A percentile compares a stretch with the other conserved stretches of the same genome.
phyloP scores from a whole-genome alignment of 2,888 invertebrate species.

The Nasonovia ribisnigri region DNA sequence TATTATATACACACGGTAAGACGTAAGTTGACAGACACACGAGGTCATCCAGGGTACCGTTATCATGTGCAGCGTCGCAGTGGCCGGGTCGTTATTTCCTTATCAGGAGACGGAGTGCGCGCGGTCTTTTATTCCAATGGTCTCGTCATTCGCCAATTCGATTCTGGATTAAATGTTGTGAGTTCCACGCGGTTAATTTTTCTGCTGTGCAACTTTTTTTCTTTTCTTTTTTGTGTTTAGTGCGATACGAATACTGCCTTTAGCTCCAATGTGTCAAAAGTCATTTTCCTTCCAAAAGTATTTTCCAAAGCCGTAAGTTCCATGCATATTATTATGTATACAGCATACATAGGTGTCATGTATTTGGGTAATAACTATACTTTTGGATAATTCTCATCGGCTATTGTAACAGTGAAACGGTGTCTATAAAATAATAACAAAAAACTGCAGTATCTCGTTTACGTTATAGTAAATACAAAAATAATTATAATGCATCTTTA shows the following conservation, averaged over 20 bases:
- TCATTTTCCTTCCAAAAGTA: slow-evolving; percentile 9
- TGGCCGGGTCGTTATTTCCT: slow-evolving; percentile 62
- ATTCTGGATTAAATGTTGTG: slow-evolving; percentile 47
- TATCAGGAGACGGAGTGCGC: slow-evolving; percentile 56
- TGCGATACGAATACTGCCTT: not conserved
- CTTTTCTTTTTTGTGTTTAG: not conserved
- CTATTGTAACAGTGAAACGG: not conserved
- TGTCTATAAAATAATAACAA: not conserved
- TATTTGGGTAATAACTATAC: slow-evolving; percentile 30
- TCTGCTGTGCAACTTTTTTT: not conserved
- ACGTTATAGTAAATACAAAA: not conserved
- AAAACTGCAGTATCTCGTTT: not conserved
- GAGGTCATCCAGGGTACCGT: slow-evolving; percentile 65
- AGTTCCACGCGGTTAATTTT: slow-evolving; percentile 19
- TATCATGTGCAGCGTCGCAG: slow-evolving; percentile 41
- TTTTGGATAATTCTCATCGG: slow-evolving; percentile 9
- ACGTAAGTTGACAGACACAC: slow-evolving; percentile 47
- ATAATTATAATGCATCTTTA: not conserved
- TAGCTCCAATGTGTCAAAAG: slow-evolving; percentile 30
- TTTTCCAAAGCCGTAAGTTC: slow-evolving; percentile 41
- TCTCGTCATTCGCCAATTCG: slow-evolving; percentile 46
- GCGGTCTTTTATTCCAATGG: slow-evolving; percentile 46
- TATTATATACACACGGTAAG: not conserved
- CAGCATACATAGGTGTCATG: slow-evolving; percentile 21
- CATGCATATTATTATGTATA: slow-evolving; percentile 33